These are phyloP conservation scores for Hydrochoerus hydrochaeris DNA, from an alignment of 2,113 vertebrate species.

Conservation along the genomic window DNA sequence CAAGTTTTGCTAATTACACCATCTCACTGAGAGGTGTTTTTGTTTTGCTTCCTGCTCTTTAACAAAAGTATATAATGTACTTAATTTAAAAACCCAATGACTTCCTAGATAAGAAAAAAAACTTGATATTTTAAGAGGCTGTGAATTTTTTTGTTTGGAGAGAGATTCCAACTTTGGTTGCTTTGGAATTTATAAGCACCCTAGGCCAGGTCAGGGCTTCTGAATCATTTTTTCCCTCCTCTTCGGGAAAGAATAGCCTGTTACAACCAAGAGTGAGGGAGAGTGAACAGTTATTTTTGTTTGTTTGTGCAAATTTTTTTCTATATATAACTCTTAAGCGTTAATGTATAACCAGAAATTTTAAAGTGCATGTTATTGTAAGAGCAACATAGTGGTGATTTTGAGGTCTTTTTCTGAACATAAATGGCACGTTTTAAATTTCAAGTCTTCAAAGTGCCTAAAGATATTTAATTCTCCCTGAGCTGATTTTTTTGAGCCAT, in stretches of 20 bases:
- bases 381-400: slow-evolving; percentile 77
- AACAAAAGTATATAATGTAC: slow-evolving; percentile 75
- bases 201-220: slow-evolving; percentile 57
- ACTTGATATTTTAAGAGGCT: slow-evolving; percentile 81
- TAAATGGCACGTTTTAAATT: slow-evolving; percentile 85
- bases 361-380: slow-evolving; percentile 77
- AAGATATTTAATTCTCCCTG: slow-evolving; percentile 79
- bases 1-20: slow-evolving; percentile 74
- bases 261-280: slow-evolving; percentile 64
- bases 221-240: slow-evolving; percentile 71
- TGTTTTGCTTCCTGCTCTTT: slow-evolving; percentile 80
- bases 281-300: slow-evolving; percentile 76
- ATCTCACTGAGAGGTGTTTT: slow-evolving; percentile 74
- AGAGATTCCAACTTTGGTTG: slow-evolving; percentile 54
- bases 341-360: slow-evolving; percentile 76
- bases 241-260: slow-evolving; percentile 61
- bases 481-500: slow-evolving; percentile 78
- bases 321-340: slow-evolving; percentile 78
- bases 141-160: slow-evolving; percentile 74
- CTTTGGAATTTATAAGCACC: slow-evolving; percentile 62
- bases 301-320: slow-evolving; percentile 81
- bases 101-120: slow-evolving; percentile 78
- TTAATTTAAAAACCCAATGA: slow-evolving; percentile 81
- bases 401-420: slow-evolving; percentile 81
- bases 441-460: slow-evolving; percentile 87